phyloP scores from a whole-genome alignment of 2,888 invertebrate species.

The Ctena decussata region DNA sequence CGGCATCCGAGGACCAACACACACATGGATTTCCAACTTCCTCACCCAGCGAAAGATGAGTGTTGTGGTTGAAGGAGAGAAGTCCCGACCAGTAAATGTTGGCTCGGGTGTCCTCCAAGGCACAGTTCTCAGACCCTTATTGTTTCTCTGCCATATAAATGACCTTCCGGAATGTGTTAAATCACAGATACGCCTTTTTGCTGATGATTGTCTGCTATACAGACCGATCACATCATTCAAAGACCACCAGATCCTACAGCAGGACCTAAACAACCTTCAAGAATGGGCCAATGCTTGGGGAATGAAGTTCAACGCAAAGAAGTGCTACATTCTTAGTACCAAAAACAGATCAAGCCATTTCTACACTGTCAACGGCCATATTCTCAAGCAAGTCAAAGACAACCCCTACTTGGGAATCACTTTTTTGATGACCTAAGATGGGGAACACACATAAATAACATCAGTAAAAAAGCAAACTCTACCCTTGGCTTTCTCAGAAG shows the following conservation, averaged over 20 bases:
- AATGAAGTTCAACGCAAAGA: conserved; percentile 38
- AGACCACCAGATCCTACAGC: conserved; percentile 18
- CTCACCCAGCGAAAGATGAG: conserved; percentile 14
- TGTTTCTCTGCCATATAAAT: conserved; percentile 32
- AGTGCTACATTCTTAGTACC: conserved; percentile 24
- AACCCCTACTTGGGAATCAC: conserved; percentile 14
- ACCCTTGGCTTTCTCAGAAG: conserved; percentile 39
- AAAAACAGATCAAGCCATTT: conserved; percentile 20
- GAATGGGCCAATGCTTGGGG: conserved; percentile 29
- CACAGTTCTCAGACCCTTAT: conserved; percentile 27
- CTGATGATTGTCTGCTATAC: conserved; percentile 41
- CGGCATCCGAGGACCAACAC: conserved; percentile 16
- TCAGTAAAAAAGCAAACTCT: conserved; percentile 40
- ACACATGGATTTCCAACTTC: conserved; percentile 17
- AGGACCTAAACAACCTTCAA: conserved; percentile 28
- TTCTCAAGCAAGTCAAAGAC: conserved; percentile 19
- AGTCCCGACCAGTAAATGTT: conserved; percentile 7
- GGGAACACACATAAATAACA: conserved; percentile 44
- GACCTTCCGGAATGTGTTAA: conserved; percentile 28
- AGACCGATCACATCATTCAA: conserved; percentile 16
- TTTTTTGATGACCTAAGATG: conserved; percentile 34
- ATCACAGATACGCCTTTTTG: conserved; percentile 33
- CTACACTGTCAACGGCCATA: conserved; percentile 12
- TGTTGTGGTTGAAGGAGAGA: conserved; percentile 17
- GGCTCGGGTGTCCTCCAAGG: conserved; percentile 38